Conservation (phyloP, 2,888 invertebrate species). For the Melinaea marsaeus region DNA sequence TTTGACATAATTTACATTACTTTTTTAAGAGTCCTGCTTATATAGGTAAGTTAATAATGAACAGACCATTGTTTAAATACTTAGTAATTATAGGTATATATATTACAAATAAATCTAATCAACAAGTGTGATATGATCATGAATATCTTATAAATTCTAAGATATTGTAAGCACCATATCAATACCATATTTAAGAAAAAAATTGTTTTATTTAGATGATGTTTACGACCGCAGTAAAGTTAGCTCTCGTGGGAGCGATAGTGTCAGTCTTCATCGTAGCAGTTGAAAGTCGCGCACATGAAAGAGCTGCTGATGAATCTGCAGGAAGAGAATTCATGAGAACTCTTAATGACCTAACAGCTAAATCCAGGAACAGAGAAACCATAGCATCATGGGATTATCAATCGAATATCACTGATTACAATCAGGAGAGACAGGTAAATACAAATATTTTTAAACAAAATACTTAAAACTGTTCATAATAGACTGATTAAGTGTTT, state of each 20-base stretch:
- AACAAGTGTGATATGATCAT: no score
- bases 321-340: slow-evolving; percentile 79
- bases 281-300: slow-evolving; percentile 63
- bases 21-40: no score
- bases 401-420: slow-evolving; percentile 84
- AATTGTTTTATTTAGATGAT: slow-evolving; percentile 48
- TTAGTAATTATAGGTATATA: no score
- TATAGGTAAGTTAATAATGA: no score
- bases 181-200: neutral
- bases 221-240: slow-evolving; percentile 65
- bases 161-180: neutral
- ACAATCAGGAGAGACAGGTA: slow-evolving; percentile 78
- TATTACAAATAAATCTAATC: no score
- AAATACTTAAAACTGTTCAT: neutral
- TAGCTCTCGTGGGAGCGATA: slow-evolving; percentile 66
- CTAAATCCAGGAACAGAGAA: slow-evolving; percentile 75
- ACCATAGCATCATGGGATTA: slow-evolving; percentile 85
- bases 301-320: slow-evolving; percentile 75
- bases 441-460: slow-evolving; percentile 17
- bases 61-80: no score
- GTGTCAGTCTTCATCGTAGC: slow-evolving; percentile 72
- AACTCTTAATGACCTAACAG: slow-evolving; percentile 77
- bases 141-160: no score
- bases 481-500: neutral
- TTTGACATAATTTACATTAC: no score